Evolutionary conservation across 2,113 vertebrate species (phyloP).

Genomic region (Gymnobelideus leadbeateri): DNA sequence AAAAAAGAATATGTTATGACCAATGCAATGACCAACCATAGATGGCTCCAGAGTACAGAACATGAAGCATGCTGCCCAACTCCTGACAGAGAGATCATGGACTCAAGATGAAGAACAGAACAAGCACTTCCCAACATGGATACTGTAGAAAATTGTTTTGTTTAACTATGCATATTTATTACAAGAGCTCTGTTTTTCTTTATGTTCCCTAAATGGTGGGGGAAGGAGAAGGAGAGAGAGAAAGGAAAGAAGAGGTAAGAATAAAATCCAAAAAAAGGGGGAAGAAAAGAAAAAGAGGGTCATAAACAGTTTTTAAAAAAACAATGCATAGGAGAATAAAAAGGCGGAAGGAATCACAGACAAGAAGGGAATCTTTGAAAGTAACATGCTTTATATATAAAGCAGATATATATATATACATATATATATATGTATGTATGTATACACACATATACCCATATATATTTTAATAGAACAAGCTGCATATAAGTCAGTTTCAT

Average conservation of each 20-base stretch:
- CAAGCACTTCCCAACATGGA: background rate
- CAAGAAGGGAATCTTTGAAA: background rate
- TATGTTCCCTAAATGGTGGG: background rate
- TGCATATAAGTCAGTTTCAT: slow-evolving; percentile 21
- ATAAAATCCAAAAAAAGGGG: background rate
- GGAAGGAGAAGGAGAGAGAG: background rate
- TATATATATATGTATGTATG: too few relatives aligned
- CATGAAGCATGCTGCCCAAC: too few relatives aligned
- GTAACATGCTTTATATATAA: background rate
- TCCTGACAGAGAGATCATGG: too few relatives aligned
- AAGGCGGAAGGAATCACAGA: background rate
- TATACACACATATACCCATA: background rate
- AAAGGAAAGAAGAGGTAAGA: background rate
- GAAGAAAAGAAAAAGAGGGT: background rate
- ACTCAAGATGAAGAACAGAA: background rate
- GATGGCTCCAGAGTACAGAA: too few relatives aligned
- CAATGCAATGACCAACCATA: too few relatives aligned
- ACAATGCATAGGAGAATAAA: background rate
- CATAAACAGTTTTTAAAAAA: background rate
- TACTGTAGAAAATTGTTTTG: background rate
- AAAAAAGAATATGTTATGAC: too few relatives aligned
- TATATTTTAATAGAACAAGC: background rate
- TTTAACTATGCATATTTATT: background rate
- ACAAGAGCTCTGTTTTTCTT: background rate
- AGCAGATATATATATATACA: background rate